Base-by-base conservation (phyloP, 2,888 invertebrate genomes). In the Sipunculus nudus region DNA sequence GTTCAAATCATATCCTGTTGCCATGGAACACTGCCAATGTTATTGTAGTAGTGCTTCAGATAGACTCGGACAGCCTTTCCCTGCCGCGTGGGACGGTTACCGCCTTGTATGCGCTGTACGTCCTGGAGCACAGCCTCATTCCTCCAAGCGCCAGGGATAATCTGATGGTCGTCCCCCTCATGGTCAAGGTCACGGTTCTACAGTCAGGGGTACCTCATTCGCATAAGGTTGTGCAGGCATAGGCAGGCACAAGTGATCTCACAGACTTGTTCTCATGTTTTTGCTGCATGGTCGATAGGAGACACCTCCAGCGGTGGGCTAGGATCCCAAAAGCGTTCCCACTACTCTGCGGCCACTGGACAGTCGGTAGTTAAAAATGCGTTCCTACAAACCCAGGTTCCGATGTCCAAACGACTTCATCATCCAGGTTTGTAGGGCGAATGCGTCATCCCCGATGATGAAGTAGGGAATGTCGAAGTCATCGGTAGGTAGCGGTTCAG, bases 91-190 rank as follows among this genome's bases (percentile, higher is more conserved):
- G 39, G 41, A 21, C 39, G 47, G 25, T 53, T 45, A 13, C 53
- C 41, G 26, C 53, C 53, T 31, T 53, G 53, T 6, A 53, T 41
- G 41, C 21, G 10, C 41, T 43, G 53, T n/a, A 39, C 25, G 16
- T 53, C 53, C 25, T 26, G 16, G 5, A 62, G 29, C 39, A 53
- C 58, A 19, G 49, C 53, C 19, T 19, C 55, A n/a, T 63, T 28
- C 43, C 67, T 65, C 67, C 65, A 67, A 29, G 56, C 59, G 26
- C 67, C 67, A 28, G 60, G 58, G 29, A 62, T 46, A 13, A 55
- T 38, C 26, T 66, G 39, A 41, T 59, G 59, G 45, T 60, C 32
- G 39, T 16, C 52, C 32, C 50, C 60, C n/a, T 54, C 46, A 38
- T 23, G 28, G 39, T 54, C 54, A 6, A 54, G 10, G 25, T 47